Conservation (phyloP, 2,888 invertebrate species). For the Athrips mouffetella region DNA sequence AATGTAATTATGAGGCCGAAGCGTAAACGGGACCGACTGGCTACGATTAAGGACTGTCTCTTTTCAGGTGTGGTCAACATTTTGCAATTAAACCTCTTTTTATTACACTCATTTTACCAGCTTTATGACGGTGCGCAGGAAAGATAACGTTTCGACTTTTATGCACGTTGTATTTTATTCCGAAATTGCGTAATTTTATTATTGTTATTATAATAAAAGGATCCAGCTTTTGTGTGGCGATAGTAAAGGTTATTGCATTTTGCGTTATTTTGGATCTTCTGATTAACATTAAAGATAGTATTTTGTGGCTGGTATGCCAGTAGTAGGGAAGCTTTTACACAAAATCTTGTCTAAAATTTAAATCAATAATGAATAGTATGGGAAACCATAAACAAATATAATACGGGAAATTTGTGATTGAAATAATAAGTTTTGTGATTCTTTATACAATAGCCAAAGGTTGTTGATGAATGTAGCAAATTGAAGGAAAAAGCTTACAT, state of each 20-base stretch:
- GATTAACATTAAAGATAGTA: too few species aligned
- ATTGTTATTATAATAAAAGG: conserved; percentile 27
- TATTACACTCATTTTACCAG: background rate
- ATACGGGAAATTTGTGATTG: too few species aligned
- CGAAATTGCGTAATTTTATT: conserved; percentile 6
- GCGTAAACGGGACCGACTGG: conserved; percentile 73
- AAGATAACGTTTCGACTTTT: conserved; percentile 8
- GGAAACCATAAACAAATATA: too few species aligned
- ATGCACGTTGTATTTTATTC: conserved; percentile 3
- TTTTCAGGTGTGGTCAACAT: conserved; percentile 48
- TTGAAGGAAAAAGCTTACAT: conserved; percentile 66
- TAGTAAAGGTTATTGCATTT: too few species aligned
- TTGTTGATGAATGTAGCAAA: conserved; percentile 50
- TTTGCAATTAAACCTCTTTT: conserved; percentile 26
- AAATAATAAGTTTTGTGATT: too few species aligned
- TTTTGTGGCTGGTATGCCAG: too few species aligned
- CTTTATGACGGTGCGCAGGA: conserved; percentile 1
- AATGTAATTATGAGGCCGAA: conserved; percentile 77
- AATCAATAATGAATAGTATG: too few species aligned
- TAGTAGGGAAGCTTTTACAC: too few species aligned
- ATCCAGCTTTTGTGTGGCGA: too few species aligned
- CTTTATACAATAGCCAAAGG: too few species aligned
- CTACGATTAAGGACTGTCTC: conserved; percentile 70
- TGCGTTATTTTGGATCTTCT: too few species aligned
- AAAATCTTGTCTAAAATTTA: too few species aligned